A percentile compares a stretch with the other conserved stretches of the same genome.
These are phyloP conservation scores for Timema cristinae DNA, from an alignment of 2,888 invertebrate genomes.

Conservation along the genomic window DNA sequence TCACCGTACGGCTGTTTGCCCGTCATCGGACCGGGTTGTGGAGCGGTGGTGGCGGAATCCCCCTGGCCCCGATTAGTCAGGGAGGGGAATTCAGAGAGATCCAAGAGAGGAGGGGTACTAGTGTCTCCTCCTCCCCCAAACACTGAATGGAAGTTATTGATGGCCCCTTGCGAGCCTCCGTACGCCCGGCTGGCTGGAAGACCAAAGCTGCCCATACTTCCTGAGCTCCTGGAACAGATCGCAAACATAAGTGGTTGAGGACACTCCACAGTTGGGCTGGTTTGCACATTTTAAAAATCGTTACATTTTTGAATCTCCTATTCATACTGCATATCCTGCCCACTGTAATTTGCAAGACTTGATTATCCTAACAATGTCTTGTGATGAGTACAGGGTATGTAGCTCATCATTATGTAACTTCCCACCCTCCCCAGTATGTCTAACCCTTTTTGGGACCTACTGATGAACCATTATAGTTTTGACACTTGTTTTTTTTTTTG, in stretches of 20 bases:
- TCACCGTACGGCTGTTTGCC: conserved; percentile 90
- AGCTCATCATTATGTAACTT: too few relatives aligned
- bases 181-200: conserved; percentile 51
- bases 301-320: neutral
- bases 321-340: too few relatives aligned
- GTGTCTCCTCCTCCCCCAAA: conserved; percentile 71
- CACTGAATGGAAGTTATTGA: conserved; percentile 71
- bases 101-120: conserved; percentile 80
- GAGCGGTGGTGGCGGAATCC: conserved; percentile 50
- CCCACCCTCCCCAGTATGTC: too few relatives aligned
- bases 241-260: too few relatives aligned
- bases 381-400: too few relatives aligned
- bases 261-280: too few relatives aligned
- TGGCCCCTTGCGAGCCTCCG: conserved; percentile 49
- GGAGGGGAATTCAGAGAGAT: conserved; percentile 90
- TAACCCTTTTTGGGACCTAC: too few relatives aligned
- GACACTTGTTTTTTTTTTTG: too few relatives aligned
- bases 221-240: conserved; percentile 51
- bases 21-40: conserved; percentile 78
- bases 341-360: too few relatives aligned
- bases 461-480: too few relatives aligned
- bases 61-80: conserved; percentile 66
- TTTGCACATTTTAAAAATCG: neutral
- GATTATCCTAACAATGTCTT: too few relatives aligned
- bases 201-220: conserved; percentile 62